Evolutionary conservation across 2,888 invertebrate species (phyloP), one percentile per base, ranked within the genome.

Genomic region (Metacarcinus magister): DNA sequence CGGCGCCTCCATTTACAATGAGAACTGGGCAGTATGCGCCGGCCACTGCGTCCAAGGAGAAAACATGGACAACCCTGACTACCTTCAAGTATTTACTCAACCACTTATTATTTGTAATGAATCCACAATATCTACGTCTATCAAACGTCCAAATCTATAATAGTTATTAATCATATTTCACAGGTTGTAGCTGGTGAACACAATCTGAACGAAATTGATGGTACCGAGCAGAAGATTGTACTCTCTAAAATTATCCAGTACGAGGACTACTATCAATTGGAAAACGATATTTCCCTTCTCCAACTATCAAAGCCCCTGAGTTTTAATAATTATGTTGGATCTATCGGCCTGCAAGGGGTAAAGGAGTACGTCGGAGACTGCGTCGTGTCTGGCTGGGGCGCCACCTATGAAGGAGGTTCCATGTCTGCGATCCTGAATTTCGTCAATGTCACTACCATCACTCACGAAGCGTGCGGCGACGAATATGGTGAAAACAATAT

Each of bases 331-430:
- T 94, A 39, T 89, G 95, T 95, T 13, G 28, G 19, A 28, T 13
- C 92, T 43, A 94, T 94, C 44, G 75, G 10, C 10, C 32, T 96
- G 2, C 96, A 46, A 5, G 67, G 90, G 28, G 91, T 44, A n/a
- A 92, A 96, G 19, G 96, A 87, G 16, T 92, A 92, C 92, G 54
- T 43, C 2, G 96, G 96, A 5, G 90, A 91, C n/a, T 95, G 92
- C 90, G 39, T 94, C 23, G 95, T 97, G 0, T 95, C 97, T 16
- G 97, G 97, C n/a, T 97, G 97, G 96, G 97, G 97, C 8, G 48
- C 95, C 16, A 16, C 90, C 16, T 10, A 5, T 10, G 75, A 75
- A n/a, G 96, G 96, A 19, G 97, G 97, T 0, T 0, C 19, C 43
- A 44, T 89, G 5, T 92, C 97, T 0, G 82, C 93, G 48, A 60